Evolutionary conservation across 2,113 vertebrate species (phyloP), one percentile per base, ranked within the genome.

Genomic region (Sinocyclocheilus grahami): DNA sequence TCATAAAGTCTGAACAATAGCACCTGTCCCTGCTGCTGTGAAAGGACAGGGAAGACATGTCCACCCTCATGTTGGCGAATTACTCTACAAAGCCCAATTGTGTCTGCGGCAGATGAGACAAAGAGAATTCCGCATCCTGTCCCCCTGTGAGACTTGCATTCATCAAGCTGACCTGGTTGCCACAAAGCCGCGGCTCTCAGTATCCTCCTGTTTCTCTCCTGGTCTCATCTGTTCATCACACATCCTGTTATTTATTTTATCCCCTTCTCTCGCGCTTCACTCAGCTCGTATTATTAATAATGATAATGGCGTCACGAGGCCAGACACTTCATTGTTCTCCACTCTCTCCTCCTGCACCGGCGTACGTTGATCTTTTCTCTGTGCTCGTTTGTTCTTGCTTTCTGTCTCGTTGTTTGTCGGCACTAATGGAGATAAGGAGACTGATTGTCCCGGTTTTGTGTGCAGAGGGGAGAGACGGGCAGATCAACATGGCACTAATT

Each of bases 401-500:
- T 77, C 79, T 81, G 87, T 84, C 74, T 88, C 86, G 84, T 88
- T 87, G 85, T 74, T 78, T 92, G 85, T 82, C 24, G 8, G 88
- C 89, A 78, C 89, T 91, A 91, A 93, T 92, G 85, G 84, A 16
- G 72, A 83, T 89, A 69, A 88, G 86, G 86, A 89, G 88, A 86
- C 83, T 42, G 90, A 91, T 89, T 11, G 69, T 67, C 46, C 51
- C 22, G 37, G n/a, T 58, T 46, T 63, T 37, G 53, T 20, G 46
- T 18, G 58, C 78, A 30, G 58, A 78, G 81, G 77, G 67, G 30
- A 22, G 85, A 39, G 27, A 69, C 74, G 82, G 82, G 69, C 37
- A 82, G 90, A 93, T 91, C 93, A 93, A 92, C 92, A 91, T 90
- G 91, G 87, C 93, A 89, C 93, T 95, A 95, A 95, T 95, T 94